Base-by-base conservation (phyloP, 2,888 invertebrate species). In the Cyclophora punctaria region DNA sequence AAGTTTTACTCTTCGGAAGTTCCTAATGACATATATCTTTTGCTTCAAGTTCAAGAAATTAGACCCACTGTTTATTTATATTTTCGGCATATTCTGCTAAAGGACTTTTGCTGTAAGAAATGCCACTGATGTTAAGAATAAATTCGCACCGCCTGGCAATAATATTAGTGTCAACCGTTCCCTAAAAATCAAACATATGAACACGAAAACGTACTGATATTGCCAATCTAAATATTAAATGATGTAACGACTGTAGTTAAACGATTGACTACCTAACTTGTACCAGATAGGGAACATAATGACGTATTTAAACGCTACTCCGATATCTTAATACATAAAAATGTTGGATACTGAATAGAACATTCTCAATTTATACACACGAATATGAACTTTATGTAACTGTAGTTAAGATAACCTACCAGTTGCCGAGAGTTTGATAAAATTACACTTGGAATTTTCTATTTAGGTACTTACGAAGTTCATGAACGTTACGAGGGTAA, bases 221-320 rank as follows among this genome's bases (percentile, higher is more conserved):
- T 20, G 20, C 20, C 20, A 20, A 20, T 2, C 20, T 20, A 1
- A 20, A 20, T 20, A 20, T 44, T 48, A 45, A 51, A 50, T 52
- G 53, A 51, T 47, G 48, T 58, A 56, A 57, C 49, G 53, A 53
- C 50, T 40, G 54, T 47, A 50, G 50, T 60, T 59, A 58, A 55
- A 50, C 52, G 58, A 63, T 51, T 62, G 66, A 67, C 63, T 66
- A 59, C 62, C 59, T 52, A 69, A 69, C 64, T 59, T 61, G 57
- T 60, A 56, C 57, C 58, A 69, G 70, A 75, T 73, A 74, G 53
- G 59, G 56, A 48, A 53, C 60, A 50, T 63, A 71, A 71, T 64
- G 74, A 69, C 66, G 68, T 58, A 65, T 71, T 79, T 72, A 74
- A 75, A 73, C 57, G 69, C 68, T 65, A 66, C 64, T 66, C 53